These are phyloP conservation scores for Leptothorax acervorum DNA, from an alignment of 2,888 invertebrate species.

Conservation along the genomic window DNA sequence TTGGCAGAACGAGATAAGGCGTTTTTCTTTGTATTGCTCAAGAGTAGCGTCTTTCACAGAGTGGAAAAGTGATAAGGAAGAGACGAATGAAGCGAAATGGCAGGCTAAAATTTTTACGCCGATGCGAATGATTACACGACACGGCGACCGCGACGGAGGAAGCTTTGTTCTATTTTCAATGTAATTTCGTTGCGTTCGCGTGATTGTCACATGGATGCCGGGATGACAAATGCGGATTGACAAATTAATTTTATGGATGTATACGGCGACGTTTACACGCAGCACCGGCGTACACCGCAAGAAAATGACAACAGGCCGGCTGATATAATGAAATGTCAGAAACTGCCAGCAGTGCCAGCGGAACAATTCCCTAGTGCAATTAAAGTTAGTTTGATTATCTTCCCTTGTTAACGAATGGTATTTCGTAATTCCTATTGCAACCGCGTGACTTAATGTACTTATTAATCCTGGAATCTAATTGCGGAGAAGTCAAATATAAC, in stretches of 20 bases:
- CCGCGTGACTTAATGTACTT: constrained; percentile 3
- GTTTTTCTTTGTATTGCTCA: constrained; percentile 13
- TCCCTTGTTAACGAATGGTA: constrained; percentile 15
- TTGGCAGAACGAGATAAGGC: constrained; percentile 23
- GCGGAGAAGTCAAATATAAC: not conserved
- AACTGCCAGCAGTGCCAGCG: not conserved
- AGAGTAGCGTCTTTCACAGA: not conserved
- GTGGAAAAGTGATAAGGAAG: constrained; percentile 5
- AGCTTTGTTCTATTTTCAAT: constrained; percentile 11
- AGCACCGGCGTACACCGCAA: not conserved
- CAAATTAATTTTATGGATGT: constrained; percentile 33
- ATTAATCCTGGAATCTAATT: constrained; percentile 33
- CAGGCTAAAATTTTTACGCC: constrained; percentile 11
- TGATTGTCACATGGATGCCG: not conserved
- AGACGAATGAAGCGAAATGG: not conserved
- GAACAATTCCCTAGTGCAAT: constrained; percentile 38
- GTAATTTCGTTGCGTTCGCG: not conserved
- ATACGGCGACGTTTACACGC: not conserved
- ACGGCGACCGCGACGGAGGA: not conserved
- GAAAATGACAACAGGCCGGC: constrained; percentile 10
- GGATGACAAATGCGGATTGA: constrained; percentile 20
- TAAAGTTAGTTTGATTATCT: constrained; percentile 41
- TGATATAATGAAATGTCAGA: constrained; percentile 30
- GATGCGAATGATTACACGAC: not conserved
- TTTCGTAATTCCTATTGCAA: constrained; percentile 11